These are phyloP conservation scores for Centropyge bicolor DNA, from an alignment of 2,797 vertebrate species.

Conservation along the genomic window DNA sequence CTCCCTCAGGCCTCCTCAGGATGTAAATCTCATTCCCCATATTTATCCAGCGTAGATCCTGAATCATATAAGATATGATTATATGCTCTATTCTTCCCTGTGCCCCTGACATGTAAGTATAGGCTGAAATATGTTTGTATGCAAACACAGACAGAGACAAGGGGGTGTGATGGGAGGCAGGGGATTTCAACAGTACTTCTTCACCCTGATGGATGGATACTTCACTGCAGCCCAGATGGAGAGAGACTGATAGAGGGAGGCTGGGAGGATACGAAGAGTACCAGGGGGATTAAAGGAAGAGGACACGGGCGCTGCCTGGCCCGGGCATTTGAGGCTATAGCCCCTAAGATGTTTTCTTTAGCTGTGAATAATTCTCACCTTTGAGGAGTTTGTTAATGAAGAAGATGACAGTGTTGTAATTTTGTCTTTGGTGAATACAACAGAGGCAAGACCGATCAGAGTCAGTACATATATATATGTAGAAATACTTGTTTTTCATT, in stretches of 20 bases:
- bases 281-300: conserved; percentile 37
- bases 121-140: conserved; percentile 79
- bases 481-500: no score
- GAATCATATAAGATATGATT: conserved; percentile 49
- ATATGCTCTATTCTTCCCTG: conserved; percentile 14
- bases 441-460: no score
- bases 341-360: no score
- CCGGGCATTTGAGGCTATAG: no score
- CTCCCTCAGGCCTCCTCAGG: conserved; percentile 38
- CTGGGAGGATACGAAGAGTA: conserved; percentile 21
- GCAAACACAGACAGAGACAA: conserved; percentile 62
- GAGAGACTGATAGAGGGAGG: conserved; percentile 39
- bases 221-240: conserved; percentile 64
- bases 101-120: conserved; percentile 67
- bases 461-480: no score
- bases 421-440: no score
- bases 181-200: conserved; percentile 74
- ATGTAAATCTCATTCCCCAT: conserved; percentile 48
- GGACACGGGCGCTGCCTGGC: background rate
- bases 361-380: no score
- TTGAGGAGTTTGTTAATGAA: no score
- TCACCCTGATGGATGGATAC: conserved; percentile 77
- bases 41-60: conserved; percentile 64
- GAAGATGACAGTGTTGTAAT: no score
- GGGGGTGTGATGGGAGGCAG: conserved; percentile 65